A percentile compares a stretch with the other conserved stretches of the same genome.
Conservation (phyloP, 2,113 vertebrate species). For the Holacanthus passer region DNA sequence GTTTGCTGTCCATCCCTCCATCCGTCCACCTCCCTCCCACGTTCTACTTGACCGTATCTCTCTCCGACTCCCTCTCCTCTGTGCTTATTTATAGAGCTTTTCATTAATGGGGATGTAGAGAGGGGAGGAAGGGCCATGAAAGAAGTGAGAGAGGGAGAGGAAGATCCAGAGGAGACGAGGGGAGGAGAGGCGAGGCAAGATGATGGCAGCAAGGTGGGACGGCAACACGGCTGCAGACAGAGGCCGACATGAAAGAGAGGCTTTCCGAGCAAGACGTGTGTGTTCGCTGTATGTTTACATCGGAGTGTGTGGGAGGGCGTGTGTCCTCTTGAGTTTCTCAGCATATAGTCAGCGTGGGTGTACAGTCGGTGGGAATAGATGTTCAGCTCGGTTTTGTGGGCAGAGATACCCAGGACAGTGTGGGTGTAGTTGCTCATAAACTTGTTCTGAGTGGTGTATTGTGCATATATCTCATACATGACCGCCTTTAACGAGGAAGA, state of each 20-base stretch:
- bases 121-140: constrained; percentile 71
- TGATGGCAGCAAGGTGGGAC: constrained; percentile 5
- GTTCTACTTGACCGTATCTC: constrained; percentile 60
- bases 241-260: constrained; percentile 10
- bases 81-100: constrained; percentile 75
- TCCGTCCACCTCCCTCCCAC: constrained; percentile 50
- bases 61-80: constrained; percentile 23
- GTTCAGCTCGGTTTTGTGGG: constrained; percentile 57
- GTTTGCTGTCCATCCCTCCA: constrained; percentile 37
- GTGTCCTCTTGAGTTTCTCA: constrained; percentile 41
- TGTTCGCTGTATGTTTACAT: constrained; percentile 59
- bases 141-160: constrained; percentile 6
- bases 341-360: constrained; percentile 63
- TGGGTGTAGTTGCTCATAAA: constrained; percentile 62
- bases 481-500: constrained; percentile 55
- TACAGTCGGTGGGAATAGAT: constrained; percentile 57
- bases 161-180: constrained; percentile 3
- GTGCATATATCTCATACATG: constrained; percentile 58
- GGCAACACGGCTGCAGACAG: constrained; percentile 5
- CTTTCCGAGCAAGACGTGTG: constrained; percentile 18
- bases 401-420: constrained; percentile 41
- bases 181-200: not conserved
- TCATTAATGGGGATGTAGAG: constrained; percentile 87
- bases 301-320: constrained; percentile 52
- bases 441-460: constrained; percentile 57